Conservation (phyloP, 2,888 invertebrate genomes). For the Cosmopolites sordidus region DNA sequence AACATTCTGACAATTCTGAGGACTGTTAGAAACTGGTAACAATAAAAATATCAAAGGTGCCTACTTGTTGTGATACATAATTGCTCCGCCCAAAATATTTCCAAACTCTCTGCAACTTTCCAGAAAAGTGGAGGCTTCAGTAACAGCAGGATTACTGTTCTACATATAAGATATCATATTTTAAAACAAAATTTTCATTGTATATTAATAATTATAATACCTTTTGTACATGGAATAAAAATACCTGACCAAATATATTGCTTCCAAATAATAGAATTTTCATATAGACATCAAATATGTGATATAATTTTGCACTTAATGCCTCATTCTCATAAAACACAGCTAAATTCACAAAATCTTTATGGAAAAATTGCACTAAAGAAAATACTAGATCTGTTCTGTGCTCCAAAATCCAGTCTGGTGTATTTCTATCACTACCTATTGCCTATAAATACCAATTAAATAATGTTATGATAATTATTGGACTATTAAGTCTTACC, state of each 20-base stretch:
- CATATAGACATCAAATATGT: constrained; percentile 85
- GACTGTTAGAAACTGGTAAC: too few relatives aligned
- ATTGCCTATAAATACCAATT: constrained; percentile 62
- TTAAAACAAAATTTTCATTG: neutral
- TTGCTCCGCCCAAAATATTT: constrained; percentile 77
- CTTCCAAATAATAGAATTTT: constrained; percentile 80
- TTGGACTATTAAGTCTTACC: constrained; percentile 54
- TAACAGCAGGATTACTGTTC: constrained; percentile 48
- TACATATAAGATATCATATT: neutral
- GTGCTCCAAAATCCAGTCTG: constrained; percentile 75
- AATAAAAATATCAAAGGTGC: constrained; percentile 29
- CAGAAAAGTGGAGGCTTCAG: constrained; percentile 81
- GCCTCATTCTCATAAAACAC: constrained; percentile 52
- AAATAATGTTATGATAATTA: constrained; percentile 6
- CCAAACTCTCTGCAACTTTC: constrained; percentile 76
- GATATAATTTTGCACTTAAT: constrained; percentile 72
- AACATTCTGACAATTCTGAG: neutral
- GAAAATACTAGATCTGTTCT: constrained; percentile 73
- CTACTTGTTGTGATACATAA: constrained; percentile 87
- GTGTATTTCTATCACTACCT: constrained; percentile 81
- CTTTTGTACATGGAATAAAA: constrained; percentile 77
- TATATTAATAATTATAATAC: constrained; percentile 49
- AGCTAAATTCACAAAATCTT: constrained; percentile 71
- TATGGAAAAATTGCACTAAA: constrained; percentile 78
- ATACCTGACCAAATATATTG: constrained; percentile 78